These are phyloP conservation scores for Diaphora mendica DNA, from an alignment of 2,888 invertebrate species.

Conservation along the genomic window DNA sequence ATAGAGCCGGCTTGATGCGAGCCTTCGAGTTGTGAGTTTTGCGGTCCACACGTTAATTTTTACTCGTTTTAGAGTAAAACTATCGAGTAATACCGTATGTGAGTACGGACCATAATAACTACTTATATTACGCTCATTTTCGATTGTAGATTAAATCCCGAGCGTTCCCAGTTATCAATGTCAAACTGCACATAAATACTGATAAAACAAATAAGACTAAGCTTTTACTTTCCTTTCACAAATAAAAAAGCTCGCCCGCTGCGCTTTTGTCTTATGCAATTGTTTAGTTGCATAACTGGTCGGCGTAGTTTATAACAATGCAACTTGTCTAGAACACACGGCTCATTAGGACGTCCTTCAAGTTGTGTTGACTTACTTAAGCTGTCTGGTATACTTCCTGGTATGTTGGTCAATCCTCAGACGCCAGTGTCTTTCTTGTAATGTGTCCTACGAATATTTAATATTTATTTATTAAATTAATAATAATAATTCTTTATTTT, in stretches of 20 bases:
- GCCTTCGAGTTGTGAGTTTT: too few species aligned
- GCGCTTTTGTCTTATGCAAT: constrained; percentile 66
- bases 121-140: too few species aligned
- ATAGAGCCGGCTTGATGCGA: too few species aligned
- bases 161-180: constrained; percentile 11
- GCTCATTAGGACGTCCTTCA: background rate
- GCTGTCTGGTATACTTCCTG: background rate
- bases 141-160: too few species aligned
- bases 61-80: too few species aligned
- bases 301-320: constrained; percentile 55
- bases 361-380: background rate
- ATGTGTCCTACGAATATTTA: background rate
- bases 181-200: constrained; percentile 16
- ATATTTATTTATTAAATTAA: too few species aligned
- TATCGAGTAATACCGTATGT: too few species aligned
- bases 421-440: background rate
- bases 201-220: constrained; percentile 23
- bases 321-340: constrained; percentile 40
- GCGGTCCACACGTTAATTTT: too few species aligned
- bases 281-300: constrained; percentile 62
- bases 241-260: constrained; percentile 34
- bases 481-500: too few species aligned
- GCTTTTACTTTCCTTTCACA: constrained; percentile 42
- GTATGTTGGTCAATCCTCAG: background rate
- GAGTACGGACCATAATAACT: too few species aligned